Evolutionary conservation across 2,113 vertebrate species (phyloP).

Genomic region (Thamnophis sirtalis): DNA sequence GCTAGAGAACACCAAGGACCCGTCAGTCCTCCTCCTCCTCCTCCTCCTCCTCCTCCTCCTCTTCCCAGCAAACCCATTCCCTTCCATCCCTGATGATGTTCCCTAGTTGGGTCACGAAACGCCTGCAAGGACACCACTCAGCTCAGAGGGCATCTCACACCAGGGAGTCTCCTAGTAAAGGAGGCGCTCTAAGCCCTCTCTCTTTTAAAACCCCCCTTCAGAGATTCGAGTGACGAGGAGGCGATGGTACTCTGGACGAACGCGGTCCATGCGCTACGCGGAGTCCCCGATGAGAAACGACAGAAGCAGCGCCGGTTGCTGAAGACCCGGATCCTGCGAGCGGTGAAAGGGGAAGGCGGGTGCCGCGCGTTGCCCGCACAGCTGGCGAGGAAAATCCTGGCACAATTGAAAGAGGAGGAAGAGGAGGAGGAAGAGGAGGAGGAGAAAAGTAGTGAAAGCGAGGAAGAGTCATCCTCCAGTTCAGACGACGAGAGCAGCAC

Average conservation of each 20-base stretch:
- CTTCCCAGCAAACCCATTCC: too few species aligned
- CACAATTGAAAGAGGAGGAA: background rate
- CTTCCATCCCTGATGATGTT: background rate
- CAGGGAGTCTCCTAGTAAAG: background rate
- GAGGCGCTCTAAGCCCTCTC: background rate
- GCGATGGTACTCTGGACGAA: conserved; percentile 47
- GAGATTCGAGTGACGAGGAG: conserved; percentile 83
- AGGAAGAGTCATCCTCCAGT: background rate
- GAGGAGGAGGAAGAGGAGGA: fast-evolving
- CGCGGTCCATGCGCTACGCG: background rate
- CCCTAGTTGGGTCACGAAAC: background rate
- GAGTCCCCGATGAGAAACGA: background rate
- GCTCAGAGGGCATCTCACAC: background rate
- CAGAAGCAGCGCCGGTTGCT: conserved; percentile 1
- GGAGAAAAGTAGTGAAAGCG: background rate
- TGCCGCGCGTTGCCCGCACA: background rate
- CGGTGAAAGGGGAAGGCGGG: background rate
- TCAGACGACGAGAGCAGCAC: background rate
- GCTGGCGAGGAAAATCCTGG: fast-evolving
- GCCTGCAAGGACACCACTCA: background rate
- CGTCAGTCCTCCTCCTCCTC: too few species aligned
- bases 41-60: too few species aligned
- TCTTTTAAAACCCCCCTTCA: conserved; percentile 35
- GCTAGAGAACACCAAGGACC: too few species aligned
- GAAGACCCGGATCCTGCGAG: conserved; percentile 15